Percentiles rank a stretch among this genome's conserved stretches.
phyloP scores from a whole-genome alignment of 2,113 vertebrate species.

The Nicator chloris region DNA sequence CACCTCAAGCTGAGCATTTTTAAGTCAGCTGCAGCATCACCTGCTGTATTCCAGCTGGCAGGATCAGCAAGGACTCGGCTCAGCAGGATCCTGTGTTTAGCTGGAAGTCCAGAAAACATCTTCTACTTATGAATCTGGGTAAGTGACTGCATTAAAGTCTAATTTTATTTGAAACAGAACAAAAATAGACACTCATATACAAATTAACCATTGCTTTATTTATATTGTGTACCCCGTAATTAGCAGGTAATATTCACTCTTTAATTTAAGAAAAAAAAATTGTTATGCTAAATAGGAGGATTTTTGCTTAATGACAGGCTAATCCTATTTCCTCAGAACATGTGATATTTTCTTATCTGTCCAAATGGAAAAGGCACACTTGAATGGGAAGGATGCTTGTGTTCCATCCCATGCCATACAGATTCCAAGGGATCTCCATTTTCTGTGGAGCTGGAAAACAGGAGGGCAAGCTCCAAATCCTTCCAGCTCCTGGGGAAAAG shows the following conservation, averaged over 20 bases:
- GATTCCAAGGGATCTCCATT: rapidly evolving
- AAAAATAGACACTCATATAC: background rate
- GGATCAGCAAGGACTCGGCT: background rate
- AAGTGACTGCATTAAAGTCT: background rate
- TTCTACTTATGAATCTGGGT: background rate
- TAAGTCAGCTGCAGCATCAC: background rate
- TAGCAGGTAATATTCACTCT: slow-evolving; percentile 4
- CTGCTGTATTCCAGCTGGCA: background rate
- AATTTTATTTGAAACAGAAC: background rate
- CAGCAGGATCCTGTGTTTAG: slow-evolving; percentile 8
- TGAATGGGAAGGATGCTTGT: background rate
- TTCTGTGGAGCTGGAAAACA: background rate
- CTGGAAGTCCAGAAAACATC: background rate
- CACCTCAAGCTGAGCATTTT: background rate
- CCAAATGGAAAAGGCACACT: background rate
- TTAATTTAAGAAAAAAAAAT: background rate
- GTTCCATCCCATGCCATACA: background rate
- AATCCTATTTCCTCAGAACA: slow-evolving; percentile 25
- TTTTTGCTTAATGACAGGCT: slow-evolving; percentile 38
- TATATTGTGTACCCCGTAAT: background rate
- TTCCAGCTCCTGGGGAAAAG: background rate
- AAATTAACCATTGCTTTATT: background rate
- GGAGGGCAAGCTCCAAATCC: background rate
- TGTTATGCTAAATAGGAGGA: background rate
- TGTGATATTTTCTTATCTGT: slow-evolving; percentile 21